Conservation (phyloP, 2,797 vertebrate genomes). For the Podargus strigoides region DNA sequence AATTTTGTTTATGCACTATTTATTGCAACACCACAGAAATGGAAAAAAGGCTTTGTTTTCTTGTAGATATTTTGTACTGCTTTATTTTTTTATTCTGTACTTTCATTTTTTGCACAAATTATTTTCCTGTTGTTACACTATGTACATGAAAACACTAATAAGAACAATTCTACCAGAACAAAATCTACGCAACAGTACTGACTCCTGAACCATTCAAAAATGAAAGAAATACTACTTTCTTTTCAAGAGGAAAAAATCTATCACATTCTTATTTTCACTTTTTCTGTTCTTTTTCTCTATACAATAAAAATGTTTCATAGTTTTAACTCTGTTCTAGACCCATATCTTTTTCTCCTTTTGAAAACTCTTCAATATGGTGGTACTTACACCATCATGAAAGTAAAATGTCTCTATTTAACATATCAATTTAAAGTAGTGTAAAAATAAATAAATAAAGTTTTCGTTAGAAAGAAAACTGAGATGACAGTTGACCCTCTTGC, state of each 20-base stretch:
- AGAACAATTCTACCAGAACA: background rate
- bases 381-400: background rate
- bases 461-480: background rate
- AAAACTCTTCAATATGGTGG: background rate
- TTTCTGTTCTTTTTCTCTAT: background rate
- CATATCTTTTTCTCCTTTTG: fast-evolving
- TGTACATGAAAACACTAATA: background rate
- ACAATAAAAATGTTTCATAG: background rate
- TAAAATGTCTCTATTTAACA: background rate
- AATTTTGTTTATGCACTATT: background rate
- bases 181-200: background rate
- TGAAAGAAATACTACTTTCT: background rate
- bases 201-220: background rate
- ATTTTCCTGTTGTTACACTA: background rate
- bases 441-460: background rate
- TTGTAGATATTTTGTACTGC: background rate
- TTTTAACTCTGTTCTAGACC: background rate
- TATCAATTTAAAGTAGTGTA: background rate
- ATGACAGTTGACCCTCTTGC: background rate
- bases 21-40: background rate
- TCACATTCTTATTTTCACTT: background rate
- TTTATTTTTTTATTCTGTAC: background rate
- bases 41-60: background rate
- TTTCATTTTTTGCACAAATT: background rate
- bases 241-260: background rate